These are phyloP conservation scores for Bradypodion ventrale DNA, from an alignment of 2,797 vertebrate genomes.

Conservation along the genomic window DNA sequence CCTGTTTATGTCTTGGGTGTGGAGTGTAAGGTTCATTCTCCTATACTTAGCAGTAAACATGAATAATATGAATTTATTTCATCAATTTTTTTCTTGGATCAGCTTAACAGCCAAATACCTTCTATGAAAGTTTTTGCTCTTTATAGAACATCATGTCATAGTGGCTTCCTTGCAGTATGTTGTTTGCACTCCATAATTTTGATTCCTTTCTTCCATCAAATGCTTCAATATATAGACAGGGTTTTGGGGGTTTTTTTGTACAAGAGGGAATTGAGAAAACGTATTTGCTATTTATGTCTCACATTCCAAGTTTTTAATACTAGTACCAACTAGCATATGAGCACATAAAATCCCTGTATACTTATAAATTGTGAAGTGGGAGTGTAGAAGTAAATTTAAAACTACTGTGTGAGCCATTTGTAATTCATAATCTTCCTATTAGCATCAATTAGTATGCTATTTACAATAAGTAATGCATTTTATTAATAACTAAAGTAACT, in stretches of 20 bases:
- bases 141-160: constrained; percentile 22
- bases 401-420: constrained; percentile 36
- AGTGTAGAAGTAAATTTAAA: constrained; percentile 39
- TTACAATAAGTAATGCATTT: constrained; percentile 33
- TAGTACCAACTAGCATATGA: constrained; percentile 34
- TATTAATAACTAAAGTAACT: constrained; percentile 44
- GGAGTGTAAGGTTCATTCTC: neutral
- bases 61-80: neutral
- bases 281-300: constrained; percentile 13
- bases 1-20: no score
- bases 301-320: constrained; percentile 27
- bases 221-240: constrained; percentile 19
- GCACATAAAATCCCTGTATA: constrained; percentile 21
- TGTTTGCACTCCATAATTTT: neutral
- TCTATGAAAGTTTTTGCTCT: neutral
- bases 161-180: constrained; percentile 45
- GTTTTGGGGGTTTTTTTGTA: constrained; percentile 45
- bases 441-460: constrained; percentile 48
- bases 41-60: neutral
- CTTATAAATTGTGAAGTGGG: constrained; percentile 34
- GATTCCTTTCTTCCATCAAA: constrained; percentile 32
- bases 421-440: constrained; percentile 36
- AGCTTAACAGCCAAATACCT: neutral
- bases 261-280: constrained; percentile 36
- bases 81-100: neutral